Evolutionary conservation across 2,797 vertebrate species (phyloP).

Genomic region (Zalophus californianus): DNA sequence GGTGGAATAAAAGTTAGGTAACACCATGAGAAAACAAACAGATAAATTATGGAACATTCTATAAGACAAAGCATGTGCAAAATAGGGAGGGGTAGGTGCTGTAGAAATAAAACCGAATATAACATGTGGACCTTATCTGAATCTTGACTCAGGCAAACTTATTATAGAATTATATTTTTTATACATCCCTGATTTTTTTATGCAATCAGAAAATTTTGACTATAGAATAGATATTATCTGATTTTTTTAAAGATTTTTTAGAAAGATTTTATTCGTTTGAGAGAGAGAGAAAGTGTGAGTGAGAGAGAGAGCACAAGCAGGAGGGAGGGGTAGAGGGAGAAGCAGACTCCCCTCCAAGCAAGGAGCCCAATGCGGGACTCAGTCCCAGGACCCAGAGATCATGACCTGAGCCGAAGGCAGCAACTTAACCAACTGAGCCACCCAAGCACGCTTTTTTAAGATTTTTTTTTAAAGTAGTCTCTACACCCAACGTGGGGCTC

Average conservation of each 20-base stretch:
- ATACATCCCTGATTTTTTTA: neutral
- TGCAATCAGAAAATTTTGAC: neutral
- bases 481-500: too few relatives aligned
- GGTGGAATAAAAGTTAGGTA: neutral
- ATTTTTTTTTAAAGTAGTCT: neutral
- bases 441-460: too few relatives aligned
- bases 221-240: neutral
- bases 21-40: neutral
- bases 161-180: neutral
- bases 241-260: neutral
- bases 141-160: neutral
- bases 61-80: neutral
- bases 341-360: too few relatives aligned
- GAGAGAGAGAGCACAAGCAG: too few relatives aligned
- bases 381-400: too few relatives aligned
- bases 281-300: neutral
- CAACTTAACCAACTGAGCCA: too few relatives aligned
- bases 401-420: too few relatives aligned
- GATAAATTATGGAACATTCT: neutral
- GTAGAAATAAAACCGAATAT: neutral
- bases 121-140: neutral
- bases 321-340: too few relatives aligned
- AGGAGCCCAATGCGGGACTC: too few relatives aligned
- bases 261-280: neutral
- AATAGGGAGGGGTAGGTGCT: neutral